Percentiles rank a stretch among this genome's conserved stretches.
Conservation (phyloP, 1,140 invertebrate genomes). For the Steinernema feltiae region DNA sequence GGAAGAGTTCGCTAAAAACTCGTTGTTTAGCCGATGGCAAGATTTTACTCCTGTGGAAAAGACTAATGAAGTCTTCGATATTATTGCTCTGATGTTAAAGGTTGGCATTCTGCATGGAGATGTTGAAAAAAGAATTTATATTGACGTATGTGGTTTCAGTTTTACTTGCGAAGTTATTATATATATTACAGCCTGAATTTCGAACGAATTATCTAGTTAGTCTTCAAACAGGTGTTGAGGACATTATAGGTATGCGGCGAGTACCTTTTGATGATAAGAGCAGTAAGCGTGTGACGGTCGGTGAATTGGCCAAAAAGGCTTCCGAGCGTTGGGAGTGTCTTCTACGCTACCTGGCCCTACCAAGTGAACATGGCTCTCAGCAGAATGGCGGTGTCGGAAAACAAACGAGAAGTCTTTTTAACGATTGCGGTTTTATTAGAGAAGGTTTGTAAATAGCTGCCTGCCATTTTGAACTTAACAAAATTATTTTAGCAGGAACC, state of each 20-base stretch:
- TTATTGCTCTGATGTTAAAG: neutral
- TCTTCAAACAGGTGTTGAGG: neutral
- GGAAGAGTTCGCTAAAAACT: neutral
- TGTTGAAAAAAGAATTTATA: neutral
- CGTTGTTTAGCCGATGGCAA: neutral
- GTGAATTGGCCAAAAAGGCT: conserved; percentile 30
- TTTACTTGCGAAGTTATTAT: neutral
- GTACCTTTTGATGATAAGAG: neutral
- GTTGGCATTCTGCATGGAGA: neutral
- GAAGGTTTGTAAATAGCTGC: conserved; percentile 11
- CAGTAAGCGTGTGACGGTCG: neutral
- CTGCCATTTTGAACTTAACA: conserved; percentile 19
- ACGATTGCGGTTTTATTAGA: conserved; percentile 14
- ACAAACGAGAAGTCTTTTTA: neutral
- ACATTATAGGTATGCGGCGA: conserved; percentile 2
- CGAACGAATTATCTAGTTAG: neutral
- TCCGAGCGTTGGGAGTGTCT: conserved; percentile 38
- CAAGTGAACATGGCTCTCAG: neutral
- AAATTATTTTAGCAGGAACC: conserved; percentile 16
- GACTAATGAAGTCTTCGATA: neutral
- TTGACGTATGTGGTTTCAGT: neutral
- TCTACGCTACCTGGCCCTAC: conserved; percentile 24
- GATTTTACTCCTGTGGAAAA: neutral
- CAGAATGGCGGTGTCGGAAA: conserved; percentile 12
- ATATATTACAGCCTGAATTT: neutral